Evolutionary conservation across 1,140 invertebrate genomes (phyloP), one percentile per base, ranked within the genome.

Genomic region (Heliconius congener): DNA sequence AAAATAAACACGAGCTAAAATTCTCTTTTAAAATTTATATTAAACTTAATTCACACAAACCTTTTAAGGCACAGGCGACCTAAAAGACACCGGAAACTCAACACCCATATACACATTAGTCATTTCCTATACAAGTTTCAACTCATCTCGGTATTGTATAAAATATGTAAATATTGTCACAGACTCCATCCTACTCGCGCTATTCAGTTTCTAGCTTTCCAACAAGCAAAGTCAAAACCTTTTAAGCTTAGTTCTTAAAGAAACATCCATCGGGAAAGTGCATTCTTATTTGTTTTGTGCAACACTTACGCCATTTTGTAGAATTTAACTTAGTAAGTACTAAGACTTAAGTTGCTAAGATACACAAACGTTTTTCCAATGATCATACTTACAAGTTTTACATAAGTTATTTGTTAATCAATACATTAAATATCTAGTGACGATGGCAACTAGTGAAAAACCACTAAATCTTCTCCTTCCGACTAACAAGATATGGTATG

Each of bases 81-180:
- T 23, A 39, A 71, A 79, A 71, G 27, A 71, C 46, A 50, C 55
- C 60, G 73, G 78, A 79, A 72, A 73, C 39, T 55, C 42, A 37
- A 52, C 42, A 71, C 16, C 55, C 75, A 71, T 66, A 79, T 71
- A 79, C 55, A 66, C 76, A 76, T 70, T 74, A 46, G 75, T 30
- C 52, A 66, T 73, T 81, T 80, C 60, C 74, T 71, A 39, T 76
- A 60, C 74, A 80, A 76, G 76, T 73, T 60, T 73, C 78, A 73
- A 76, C 76, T 75, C 52, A 39, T 79, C 71, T 77, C 71, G 80
- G 46, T 52, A 79, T 81, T 81, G 82, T 81, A 52, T 76, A 70
- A 73, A 73, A 77, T 80, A 52, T 81, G 73, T 73, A 77, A 80
- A 82, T 81, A 79, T 84, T 84, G 74, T 80, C 81, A 55, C 11